Conservation (phyloP, 2,888 invertebrate species). For the Endomychus coccineus region DNA sequence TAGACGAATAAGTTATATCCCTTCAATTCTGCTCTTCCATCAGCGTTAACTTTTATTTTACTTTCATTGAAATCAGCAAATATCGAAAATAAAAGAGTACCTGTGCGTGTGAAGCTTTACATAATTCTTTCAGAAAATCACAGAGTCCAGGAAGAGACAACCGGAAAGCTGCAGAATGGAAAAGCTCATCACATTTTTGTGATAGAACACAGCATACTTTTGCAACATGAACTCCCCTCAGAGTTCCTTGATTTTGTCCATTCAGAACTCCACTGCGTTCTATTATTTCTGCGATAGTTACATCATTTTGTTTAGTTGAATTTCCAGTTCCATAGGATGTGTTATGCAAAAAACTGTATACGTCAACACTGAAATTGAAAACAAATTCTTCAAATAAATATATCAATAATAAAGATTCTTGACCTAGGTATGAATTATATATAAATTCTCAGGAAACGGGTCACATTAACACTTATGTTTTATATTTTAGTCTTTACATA, state of each 20-base stretch:
- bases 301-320: slow-evolving; percentile 55
- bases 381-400: slow-evolving; percentile 17
- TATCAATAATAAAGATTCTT: slow-evolving; percentile 1
- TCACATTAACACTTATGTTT: too few relatives aligned
- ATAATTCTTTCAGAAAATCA: slow-evolving; percentile 74
- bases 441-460: too few relatives aligned
- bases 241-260: slow-evolving; percentile 47
- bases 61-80: too few relatives aligned
- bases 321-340: slow-evolving; percentile 37
- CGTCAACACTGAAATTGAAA: slow-evolving; percentile 71
- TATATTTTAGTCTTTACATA: too few relatives aligned
- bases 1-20: too few relatives aligned
- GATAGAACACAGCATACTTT: slow-evolving; percentile 85
- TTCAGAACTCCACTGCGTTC: slow-evolving; percentile 50
- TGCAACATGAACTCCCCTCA: slow-evolving; percentile 73
- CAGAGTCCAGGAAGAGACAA: slow-evolving; percentile 78
- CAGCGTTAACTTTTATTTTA: too few relatives aligned
- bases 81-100: too few relatives aligned
- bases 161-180: slow-evolving; percentile 81
- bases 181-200: slow-evolving; percentile 84
- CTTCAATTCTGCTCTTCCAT: too few relatives aligned
- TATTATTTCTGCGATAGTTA: slow-evolving; percentile 66
- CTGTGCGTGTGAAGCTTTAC: slow-evolving; percentile 81
- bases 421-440: too few relatives aligned
- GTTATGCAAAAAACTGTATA: slow-evolving; percentile 72